Evolutionary conservation across 2,797 vertebrate genomes (phyloP), one percentile per base, ranked within the genome.

Genomic region (Xenentodon cancila): DNA sequence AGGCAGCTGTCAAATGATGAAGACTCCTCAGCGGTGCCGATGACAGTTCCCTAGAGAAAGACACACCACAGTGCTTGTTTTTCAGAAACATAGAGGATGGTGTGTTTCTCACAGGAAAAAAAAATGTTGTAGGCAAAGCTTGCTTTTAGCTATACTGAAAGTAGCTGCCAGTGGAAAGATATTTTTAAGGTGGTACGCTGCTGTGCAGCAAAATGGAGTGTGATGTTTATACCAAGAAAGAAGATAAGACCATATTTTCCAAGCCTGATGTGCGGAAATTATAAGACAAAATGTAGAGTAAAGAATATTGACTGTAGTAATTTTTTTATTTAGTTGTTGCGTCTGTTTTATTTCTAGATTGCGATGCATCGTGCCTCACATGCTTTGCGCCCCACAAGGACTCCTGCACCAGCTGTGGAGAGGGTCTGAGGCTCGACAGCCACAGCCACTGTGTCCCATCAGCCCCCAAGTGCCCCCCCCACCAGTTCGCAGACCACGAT

Each of bases 321-420:
- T 37, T 7, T 68, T 25, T 18, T 32, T 8, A 46, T 17, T 57
- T 7, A 2, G 1, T 68, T 20, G 13, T 1, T 40, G 45, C 51
- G 56, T 7, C 53, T 51, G 19, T 18, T 1, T 5, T 70, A 2
- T 79, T 88, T 67, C n/a, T 86, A 98, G 97, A 88, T 15, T 98
- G 97, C 37, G 88, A 93, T 15, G 84, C 77, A n/a, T 92, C 90
- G n/a, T 99, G 97, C 61, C 80, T 74, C 20, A 93, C 89, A 64
- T 99, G 97, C 74, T 72, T 51, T 0, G 92, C 92, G 2, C 92
- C 92, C 0, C 82, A 89, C 0, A 59, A 85, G 0, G 73, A 70
- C 42, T 80, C 77, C 56, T 99, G 97, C 84, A 85, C 64, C 11
- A 80, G 90, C 45, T 99, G 97, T 72, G 85, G 43, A 62, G 91